Base-by-base conservation (phyloP, 2,888 invertebrate species). In the Drosophila meridiana region DNA sequence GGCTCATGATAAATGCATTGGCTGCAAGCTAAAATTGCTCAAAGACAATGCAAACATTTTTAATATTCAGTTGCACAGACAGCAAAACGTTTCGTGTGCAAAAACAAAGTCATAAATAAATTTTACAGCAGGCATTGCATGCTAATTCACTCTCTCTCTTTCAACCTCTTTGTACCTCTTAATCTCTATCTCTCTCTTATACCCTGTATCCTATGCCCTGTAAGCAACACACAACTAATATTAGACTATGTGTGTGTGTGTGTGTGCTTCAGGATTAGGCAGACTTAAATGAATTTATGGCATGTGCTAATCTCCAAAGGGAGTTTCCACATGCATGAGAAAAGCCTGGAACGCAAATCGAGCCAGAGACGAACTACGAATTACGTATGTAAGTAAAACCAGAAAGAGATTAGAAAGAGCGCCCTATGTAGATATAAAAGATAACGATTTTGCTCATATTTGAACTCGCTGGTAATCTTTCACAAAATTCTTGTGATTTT, bases 221-320 rank as follows among this genome's bases (percentile, higher is more conserved):
- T 66, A 62, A 53, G 75, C 78, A 70, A 71, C 76, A 57, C 47
- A 36, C 61, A 57, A 71, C 65, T 73, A 69, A 72, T 78, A 64
- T 73, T 63, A 62, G 63, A 60, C 59, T 14, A 47, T 50, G 60
- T 50, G 40, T 20, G 50, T 57, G 63, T 71, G 48, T 76, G 63
- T 48, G 65, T 67, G 58, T 45, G 53, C 50, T 62, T 32, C 47
- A 9, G 87, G 89, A 84, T 89, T 89, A 89, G 81, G 34, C 42
- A 47, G 84, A 70, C 79, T 75, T 75, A 79, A 89, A 87, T 85
- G 82, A 87, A 85, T 89, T 84, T 87, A 89, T 87, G 89, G 87
- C 57, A 71, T 79, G 79, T 77, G 74, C 57, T 85, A 87, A 85
- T 89, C 89, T 67, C 52, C 52, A 20, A 50, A 58, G 68, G 73